Conservation (phyloP, 2,797 vertebrate species). For the Lates japonicus region DNA sequence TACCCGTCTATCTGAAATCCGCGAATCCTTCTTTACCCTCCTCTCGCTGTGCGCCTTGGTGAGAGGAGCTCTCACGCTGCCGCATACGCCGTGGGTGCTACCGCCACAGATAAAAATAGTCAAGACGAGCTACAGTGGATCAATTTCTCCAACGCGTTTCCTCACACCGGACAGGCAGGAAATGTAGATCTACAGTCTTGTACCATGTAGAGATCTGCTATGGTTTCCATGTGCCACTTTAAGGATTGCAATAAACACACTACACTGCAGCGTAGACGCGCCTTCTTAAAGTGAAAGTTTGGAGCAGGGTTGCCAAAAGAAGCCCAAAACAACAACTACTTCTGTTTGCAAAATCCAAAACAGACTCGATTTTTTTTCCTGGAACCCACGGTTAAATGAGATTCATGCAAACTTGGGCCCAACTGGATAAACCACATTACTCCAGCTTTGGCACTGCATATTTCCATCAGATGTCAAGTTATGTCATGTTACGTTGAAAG, state of each 20-base stretch:
- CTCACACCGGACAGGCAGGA: not conserved
- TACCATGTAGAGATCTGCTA: conserved; percentile 36
- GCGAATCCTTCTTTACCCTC: conserved; percentile 45
- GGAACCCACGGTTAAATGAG: not conserved
- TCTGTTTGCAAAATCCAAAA: conserved; percentile 4
- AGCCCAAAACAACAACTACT: not conserved
- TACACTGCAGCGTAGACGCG: conserved; percentile 77
- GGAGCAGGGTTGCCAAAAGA: conserved; percentile 41
- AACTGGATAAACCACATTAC: conserved; percentile 24
- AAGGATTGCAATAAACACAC: conserved; percentile 78
- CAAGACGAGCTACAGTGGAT: conserved; percentile 13
- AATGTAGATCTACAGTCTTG: conserved; percentile 17
- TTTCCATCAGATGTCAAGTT: conserved; percentile 59
- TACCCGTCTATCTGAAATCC: conserved; percentile 38
- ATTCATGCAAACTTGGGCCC: not conserved
- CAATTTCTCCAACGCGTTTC: conserved; percentile 13
- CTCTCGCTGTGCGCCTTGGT: conserved; percentile 56
- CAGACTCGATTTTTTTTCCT: not conserved
- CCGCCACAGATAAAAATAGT: conserved; percentile 53
- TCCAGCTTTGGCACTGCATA: conserved; percentile 6
- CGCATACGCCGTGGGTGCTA: conserved; percentile 56
- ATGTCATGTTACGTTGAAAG: conserved; percentile 31
- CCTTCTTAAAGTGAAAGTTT: conserved; percentile 90
- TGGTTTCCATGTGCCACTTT: conserved; percentile 85
- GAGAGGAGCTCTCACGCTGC: conserved; percentile 62